Conservation (phyloP, 2,797 vertebrate genomes). For the Darevskia mixta region DNA sequence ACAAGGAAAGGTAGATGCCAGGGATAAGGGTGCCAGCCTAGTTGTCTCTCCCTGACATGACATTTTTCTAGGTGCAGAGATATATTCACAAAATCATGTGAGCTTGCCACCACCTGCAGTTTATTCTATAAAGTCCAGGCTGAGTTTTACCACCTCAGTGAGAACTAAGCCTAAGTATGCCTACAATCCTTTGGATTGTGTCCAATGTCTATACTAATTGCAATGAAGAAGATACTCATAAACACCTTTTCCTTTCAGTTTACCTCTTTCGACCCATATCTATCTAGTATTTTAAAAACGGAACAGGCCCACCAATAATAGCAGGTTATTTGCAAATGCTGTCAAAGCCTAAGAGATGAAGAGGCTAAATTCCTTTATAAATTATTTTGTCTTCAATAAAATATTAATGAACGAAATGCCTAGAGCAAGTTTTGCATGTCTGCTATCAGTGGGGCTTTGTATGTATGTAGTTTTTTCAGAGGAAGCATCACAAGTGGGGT, state of each 20-base stretch:
- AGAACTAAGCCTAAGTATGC: background rate
- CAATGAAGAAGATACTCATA: constrained; percentile 10
- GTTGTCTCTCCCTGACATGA: background rate
- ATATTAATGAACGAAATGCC: background rate
- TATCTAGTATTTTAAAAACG: background rate
- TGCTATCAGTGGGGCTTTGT: background rate
- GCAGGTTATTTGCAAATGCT: too few species aligned
- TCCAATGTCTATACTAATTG: constrained; percentile 15
- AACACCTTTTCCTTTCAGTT: background rate
- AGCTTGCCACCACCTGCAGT: background rate
- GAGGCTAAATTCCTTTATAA: background rate
- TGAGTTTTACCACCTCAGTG: background rate
- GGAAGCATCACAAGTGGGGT: background rate
- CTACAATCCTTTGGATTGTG: background rate
- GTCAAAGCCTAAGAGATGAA: too few species aligned
- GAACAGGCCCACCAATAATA: too few species aligned
- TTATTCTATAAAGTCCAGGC: background rate
- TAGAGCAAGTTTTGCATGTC: background rate
- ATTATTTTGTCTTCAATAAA: background rate
- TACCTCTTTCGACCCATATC: background rate
- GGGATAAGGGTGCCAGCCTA: background rate
- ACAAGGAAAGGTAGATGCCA: background rate
- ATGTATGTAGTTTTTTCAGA: background rate
- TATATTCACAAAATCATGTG: background rate
- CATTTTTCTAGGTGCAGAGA: background rate